Evolutionary conservation across 2,888 invertebrate species (phyloP), one percentile per base, ranked within the genome.

Genomic region (Ectobius pallidus): DNA sequence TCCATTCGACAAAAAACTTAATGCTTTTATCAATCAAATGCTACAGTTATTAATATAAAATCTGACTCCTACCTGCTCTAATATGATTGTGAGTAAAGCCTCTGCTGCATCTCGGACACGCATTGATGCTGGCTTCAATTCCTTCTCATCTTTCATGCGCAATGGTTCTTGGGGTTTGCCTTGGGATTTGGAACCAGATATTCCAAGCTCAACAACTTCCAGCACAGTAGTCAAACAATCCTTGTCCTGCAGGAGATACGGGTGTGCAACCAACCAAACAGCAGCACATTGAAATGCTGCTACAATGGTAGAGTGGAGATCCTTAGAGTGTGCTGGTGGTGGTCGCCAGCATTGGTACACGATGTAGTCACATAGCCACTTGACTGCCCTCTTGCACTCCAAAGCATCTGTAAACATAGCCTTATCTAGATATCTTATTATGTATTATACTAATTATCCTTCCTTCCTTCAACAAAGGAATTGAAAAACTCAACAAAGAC

Each of bases 311-410:
- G 97, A 97, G 85, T 98, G 97, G 77, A 96, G 87, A 86, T 96
- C 96, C 82, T 96, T 94, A 65, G 95, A 96, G 85, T 97, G 96
- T 55, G 92, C 94, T 73, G 91, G 97, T 70, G 95, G 98, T 70
- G 96, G 98, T 76, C 96, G 90, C 79, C 94, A 94, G 85, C 97
- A 97, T 82, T 97, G 97, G 82, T 94, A 93, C 70, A 94, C 92
- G 79, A 99, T 97, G 85, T 98, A 99, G 86, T 99, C 97, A 84
- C 99, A 99, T 73, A 99, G 90, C 95, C 97, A 98, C 80, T 97
- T 97, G 25, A 99, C 97, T 16, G 95, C 95, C 80, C 95, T 88
- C 84, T 94, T 93, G 81, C 95, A 94, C 83, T 96, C 95, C 79
- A 94, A 85, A 70, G 93, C 92, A 86, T 95, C 95, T 95, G 69